Conservation (phyloP, 2,888 invertebrate species). For the Cephus pygmeus region DNA sequence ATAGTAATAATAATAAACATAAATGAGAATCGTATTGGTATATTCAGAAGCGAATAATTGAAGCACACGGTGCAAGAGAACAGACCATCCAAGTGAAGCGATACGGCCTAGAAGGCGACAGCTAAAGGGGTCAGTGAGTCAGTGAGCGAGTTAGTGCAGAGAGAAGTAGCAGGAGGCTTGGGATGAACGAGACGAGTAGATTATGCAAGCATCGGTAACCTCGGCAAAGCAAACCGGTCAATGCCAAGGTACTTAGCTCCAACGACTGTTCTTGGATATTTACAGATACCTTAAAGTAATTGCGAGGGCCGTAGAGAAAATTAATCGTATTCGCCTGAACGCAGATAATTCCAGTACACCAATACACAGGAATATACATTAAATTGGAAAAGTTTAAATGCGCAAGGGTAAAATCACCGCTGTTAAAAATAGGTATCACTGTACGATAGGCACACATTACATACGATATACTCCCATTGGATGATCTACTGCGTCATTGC, state of each 20-base stretch:
- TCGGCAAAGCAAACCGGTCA: conserved; percentile 61
- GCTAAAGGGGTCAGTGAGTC: not conserved
- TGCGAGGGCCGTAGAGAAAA: not conserved
- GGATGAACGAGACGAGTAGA: conserved; percentile 62
- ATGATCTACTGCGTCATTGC: too few relatives aligned
- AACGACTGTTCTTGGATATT: conserved; percentile 32
- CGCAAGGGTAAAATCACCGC: too few relatives aligned
- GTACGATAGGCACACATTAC: too few relatives aligned
- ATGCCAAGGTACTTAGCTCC: conserved; percentile 62
- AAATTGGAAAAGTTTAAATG: not conserved
- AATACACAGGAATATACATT: not conserved
- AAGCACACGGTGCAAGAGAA: conserved; percentile 11
- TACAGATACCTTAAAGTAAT: not conserved
- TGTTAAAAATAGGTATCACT: too few relatives aligned
- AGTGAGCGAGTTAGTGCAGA: not conserved
- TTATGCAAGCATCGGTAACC: conserved; percentile 57
- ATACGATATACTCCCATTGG: too few relatives aligned
- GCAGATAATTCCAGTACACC: not conserved
- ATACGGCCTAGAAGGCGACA: not conserved
- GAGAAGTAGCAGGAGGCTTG: conserved; percentile 27
- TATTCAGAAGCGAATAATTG: conserved; percentile 4
- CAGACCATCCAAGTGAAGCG: conserved; percentile 15
- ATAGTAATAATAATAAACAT: not conserved
- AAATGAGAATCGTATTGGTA: not conserved
- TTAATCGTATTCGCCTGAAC: not conserved